Evolutionary conservation across 2,113 vertebrate genomes (phyloP), one percentile per base, ranked within the genome.

Genomic region (Cinclus cinclus): DNA sequence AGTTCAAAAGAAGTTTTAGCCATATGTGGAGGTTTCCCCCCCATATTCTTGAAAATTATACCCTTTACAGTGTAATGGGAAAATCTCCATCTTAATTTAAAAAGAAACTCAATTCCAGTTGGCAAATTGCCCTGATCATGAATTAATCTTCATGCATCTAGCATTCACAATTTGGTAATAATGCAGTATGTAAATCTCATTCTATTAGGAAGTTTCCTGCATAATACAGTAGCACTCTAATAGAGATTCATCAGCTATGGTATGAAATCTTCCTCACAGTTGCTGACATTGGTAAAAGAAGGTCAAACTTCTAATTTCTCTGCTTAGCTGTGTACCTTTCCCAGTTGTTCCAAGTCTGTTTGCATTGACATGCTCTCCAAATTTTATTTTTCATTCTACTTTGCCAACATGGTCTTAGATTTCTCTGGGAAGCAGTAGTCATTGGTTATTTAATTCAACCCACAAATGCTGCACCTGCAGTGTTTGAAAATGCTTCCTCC

Each of bases 171-270:
- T 97, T 94, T 91, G 47, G 15, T n/a, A n/a, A n/a, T 86, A 94
- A 94, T 89, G 58, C 21, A 73, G 7, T 89, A 73, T 88, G 71
- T 83, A 93, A 95, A 91, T 93, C 42, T 93, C 71, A 69, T 92
- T 75, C 68, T 89, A 6, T 91, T 86, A 90, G 49, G 39, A 77
- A 81, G 21, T 69, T 91, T 69, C 44, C 53, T 91, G 49, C 27
- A 70, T 81, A 92, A 64, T 58, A 68, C 15, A 87, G n/a, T 79
- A 77, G 5, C 31, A 46, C 42, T 50, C 44, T 91, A 12, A 88
- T 93, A 71, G 11, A 62, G 53, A 62, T 93, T 73, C 47, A 69
- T 78, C 49, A 33, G 3, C 71, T 86, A 2, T 74, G 10, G n/a
- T 39, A 75, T 14, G 24, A 91, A 89, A 86, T 94, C 94, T 70